A percentile compares a stretch with the other conserved stretches of the same genome.
Evolutionary conservation across 2,797 vertebrate genomes (phyloP).

Genomic region (Enteromius thamalakanensis): DNA sequence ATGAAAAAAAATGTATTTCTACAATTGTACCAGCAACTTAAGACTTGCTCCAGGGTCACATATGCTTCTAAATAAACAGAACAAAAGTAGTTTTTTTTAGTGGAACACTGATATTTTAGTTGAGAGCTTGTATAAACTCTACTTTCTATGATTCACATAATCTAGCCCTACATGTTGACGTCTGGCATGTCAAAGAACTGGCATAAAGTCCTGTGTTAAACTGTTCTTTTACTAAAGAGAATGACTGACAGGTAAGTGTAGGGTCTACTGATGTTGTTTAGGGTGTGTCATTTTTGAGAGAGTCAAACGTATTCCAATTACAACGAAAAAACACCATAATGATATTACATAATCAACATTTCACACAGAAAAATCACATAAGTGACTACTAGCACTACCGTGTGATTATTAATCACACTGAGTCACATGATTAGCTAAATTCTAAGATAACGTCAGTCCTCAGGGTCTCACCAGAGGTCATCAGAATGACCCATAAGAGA

Average conservation of each 20-base stretch:
- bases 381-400: neutral
- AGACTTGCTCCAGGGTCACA: no score
- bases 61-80: neutral
- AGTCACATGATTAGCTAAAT: neutral
- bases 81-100: neutral
- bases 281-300: neutral
- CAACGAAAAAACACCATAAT: neutral
- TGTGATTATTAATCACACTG: neutral
- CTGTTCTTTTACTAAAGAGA: neutral
- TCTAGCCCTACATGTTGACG: neutral
- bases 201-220: neutral
- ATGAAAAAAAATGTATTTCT: no score
- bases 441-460: neutral
- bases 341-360: neutral
- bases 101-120: neutral
- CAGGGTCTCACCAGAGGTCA: neutral
- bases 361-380: conserved; percentile 3
- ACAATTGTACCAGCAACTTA: no score
- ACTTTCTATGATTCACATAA: neutral
- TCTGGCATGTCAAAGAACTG: neutral
- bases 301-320: neutral
- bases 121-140: no score
- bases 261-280: neutral
- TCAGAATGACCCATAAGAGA: neutral
- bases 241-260: neutral